phyloP scores from a whole-genome alignment of 2,797 vertebrate genomes.

The Sylvia borin region DNA sequence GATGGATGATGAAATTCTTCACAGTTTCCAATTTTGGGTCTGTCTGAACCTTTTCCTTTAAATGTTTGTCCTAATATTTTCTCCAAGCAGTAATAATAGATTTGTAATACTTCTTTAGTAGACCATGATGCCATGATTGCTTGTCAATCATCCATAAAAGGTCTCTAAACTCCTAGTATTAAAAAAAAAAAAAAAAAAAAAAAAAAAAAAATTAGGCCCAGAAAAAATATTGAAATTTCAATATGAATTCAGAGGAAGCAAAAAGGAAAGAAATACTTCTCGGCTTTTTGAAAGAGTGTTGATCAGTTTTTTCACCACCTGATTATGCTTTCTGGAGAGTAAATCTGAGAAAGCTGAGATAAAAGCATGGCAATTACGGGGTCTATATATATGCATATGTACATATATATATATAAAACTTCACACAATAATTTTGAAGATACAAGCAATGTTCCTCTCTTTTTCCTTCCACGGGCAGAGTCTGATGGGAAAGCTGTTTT shows the following conservation, averaged over 20 bases:
- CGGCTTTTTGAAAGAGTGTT: not conserved
- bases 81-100: not conserved
- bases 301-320: constrained; percentile 1
- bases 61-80: not conserved
- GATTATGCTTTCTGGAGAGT: not conserved
- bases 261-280: not conserved
- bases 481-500: not conserved
- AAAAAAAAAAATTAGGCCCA: not conserved
- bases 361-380: not conserved
- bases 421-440: constrained; percentile 37
- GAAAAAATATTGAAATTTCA: not conserved
- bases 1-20: not conserved
- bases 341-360: constrained; percentile 16
- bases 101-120: not conserved
- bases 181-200: not conserved
- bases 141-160: not conserved
- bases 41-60: not conserved
- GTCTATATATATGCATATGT: not conserved
- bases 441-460: constrained; percentile 25
- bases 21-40: not conserved
- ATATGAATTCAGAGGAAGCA: constrained; percentile 3
- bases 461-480: not conserved
- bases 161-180: not conserved
- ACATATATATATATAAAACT: not conserved
- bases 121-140: fast-evolving